Evolutionary conservation across 2,113 vertebrate genomes (phyloP).

Genomic region (Hylia prasina): DNA sequence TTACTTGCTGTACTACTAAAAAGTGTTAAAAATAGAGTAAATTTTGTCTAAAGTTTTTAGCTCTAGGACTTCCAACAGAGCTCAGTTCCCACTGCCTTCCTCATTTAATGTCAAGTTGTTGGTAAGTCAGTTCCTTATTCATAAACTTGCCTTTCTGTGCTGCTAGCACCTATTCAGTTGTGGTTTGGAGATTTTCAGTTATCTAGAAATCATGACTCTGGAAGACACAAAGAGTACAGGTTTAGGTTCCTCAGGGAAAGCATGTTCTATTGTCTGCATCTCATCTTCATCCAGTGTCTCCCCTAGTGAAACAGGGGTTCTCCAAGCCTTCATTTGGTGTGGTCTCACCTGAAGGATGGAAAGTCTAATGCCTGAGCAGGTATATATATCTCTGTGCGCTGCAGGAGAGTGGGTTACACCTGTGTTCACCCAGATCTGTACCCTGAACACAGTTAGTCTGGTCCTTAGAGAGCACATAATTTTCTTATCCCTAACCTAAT

Average conservation of each 20-base stretch:
- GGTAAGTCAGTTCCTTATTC: not conserved
- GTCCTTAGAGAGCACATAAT: not conserved
- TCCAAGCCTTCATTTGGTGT: not conserved
- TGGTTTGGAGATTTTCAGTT: not conserved
- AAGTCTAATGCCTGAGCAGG: not conserved
- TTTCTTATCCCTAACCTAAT: not conserved
- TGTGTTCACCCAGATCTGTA: accelerated
- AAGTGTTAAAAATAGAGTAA: not conserved
- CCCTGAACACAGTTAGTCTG: not conserved
- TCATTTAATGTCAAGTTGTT: not conserved
- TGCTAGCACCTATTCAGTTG: not conserved
- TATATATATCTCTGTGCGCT: not conserved
- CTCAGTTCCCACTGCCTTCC: not conserved
- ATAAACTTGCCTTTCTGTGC: not conserved
- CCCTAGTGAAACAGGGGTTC: not conserved
- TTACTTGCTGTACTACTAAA: not conserved
- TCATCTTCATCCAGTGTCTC: not conserved
- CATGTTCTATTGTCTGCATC: not conserved
- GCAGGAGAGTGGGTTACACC: not conserved
- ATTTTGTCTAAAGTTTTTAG: not conserved
- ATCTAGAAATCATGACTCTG: not conserved
- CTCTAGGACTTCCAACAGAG: not conserved
- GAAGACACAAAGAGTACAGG: not conserved
- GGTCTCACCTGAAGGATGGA: not conserved
- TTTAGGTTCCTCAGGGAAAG: not conserved